Conservation (phyloP, 2,113 vertebrate genomes). For the Gymnogyps californianus region DNA sequence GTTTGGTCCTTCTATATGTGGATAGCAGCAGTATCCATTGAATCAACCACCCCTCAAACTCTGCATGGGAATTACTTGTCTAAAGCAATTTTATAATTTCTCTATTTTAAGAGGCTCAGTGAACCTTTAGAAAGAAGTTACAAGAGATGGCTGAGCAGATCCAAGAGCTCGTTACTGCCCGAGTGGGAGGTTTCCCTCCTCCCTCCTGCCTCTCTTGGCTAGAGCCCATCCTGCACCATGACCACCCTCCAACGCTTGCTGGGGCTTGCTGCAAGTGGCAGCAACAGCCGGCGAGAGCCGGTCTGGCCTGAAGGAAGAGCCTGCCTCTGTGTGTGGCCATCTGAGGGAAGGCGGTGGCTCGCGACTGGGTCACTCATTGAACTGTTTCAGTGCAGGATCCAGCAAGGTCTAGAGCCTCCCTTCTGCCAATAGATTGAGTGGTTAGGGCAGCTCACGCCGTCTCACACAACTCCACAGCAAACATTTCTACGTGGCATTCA, state of each 20-base stretch:
- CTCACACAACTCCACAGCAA: not conserved
- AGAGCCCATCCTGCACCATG: not conserved
- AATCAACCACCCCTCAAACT: not conserved
- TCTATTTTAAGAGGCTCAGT: not conserved
- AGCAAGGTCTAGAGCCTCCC: not conserved
- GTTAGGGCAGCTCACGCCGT: not conserved
- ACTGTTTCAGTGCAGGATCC: not conserved
- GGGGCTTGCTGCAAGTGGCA: not conserved
- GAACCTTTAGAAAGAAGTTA: not conserved
- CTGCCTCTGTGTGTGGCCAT: not conserved
- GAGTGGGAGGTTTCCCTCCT: not conserved
- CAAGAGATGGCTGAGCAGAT: not conserved
- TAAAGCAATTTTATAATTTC: not conserved
- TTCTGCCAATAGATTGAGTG: not conserved
- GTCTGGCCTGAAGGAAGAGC: not conserved
- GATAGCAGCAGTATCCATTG: not conserved
- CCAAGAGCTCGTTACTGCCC: not conserved
- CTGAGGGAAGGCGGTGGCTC: not conserved
- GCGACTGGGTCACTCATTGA: not conserved
- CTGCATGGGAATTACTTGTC: not conserved
- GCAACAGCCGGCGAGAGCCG: rapidly evolving
- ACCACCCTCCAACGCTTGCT: rapidly evolving
- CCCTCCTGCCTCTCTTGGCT: not conserved
- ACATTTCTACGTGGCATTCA: not conserved
- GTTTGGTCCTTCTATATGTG: not conserved